Conservation (phyloP, 2,113 vertebrate genomes). For the Leptodactylus fuscus region DNA sequence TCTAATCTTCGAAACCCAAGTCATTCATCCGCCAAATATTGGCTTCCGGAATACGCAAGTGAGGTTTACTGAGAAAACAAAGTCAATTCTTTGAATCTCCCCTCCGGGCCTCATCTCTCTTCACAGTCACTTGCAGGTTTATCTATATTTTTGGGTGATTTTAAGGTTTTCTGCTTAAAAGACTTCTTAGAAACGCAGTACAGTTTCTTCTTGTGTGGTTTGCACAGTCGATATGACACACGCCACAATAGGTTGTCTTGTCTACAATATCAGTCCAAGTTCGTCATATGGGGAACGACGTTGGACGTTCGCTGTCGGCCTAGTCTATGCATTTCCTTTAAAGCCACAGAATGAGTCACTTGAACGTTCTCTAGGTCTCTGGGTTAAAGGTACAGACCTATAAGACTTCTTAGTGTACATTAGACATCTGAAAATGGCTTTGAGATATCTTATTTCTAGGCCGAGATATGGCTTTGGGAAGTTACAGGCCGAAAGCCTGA, state of each 20-base stretch:
- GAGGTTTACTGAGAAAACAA: background rate
- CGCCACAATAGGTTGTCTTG: background rate
- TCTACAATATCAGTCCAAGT: background rate
- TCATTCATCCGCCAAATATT: background rate
- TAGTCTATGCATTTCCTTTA: background rate
- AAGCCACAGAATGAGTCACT: background rate
- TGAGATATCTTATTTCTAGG: background rate
- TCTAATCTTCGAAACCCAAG: background rate
- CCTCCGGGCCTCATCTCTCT: background rate
- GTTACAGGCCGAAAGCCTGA: background rate
- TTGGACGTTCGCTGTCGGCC: background rate
- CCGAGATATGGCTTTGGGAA: background rate
- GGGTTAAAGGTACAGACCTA: background rate
- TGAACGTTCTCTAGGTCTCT: background rate
- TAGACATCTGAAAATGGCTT: background rate
- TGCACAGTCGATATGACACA: background rate
- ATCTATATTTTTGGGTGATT: background rate
- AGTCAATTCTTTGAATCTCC: background rate
- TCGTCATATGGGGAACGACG: background rate
- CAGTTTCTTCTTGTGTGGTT: slow-evolving; percentile 7
- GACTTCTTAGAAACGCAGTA: background rate
- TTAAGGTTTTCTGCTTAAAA: slow-evolving; percentile 4
- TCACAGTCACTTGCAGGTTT: background rate
- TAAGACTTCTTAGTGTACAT: background rate
- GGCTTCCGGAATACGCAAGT: background rate